A percentile compares a stretch with the other conserved stretches of the same genome.
These are phyloP conservation scores for Corbicula japonica DNA, from an alignment of 2,888 invertebrate species.

Conservation along the genomic window DNA sequence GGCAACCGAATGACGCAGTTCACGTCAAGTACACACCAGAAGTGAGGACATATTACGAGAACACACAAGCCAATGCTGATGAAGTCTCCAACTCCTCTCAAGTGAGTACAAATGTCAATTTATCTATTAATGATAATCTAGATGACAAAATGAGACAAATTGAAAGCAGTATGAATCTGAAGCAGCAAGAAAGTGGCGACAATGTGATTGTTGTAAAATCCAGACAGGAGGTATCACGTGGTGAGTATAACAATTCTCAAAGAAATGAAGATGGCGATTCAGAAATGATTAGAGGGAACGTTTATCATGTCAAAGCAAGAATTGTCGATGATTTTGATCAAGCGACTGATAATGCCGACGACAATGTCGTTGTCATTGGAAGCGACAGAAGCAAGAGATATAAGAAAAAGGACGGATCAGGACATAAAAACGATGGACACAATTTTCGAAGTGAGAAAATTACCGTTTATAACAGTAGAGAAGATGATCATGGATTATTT, in stretches of 20 bases:
- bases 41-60: conserved; percentile 7
- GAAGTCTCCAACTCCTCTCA: conserved; percentile 2
- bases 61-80: not conserved
- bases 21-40: conserved; percentile 14
- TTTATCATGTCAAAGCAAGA: conserved; percentile 46
- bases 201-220: conserved; percentile 27
- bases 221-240: not conserved
- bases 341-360: not conserved
- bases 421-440: too few relatives aligned
- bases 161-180: not conserved
- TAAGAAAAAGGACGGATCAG: not conserved
- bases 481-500: conserved; percentile 38
- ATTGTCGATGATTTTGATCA: conserved; percentile 6
- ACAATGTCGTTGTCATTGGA: not conserved
- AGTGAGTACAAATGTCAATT: conserved; percentile 39
- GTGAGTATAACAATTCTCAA: not conserved
- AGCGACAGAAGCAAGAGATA: not conserved
- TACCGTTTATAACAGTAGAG: too few relatives aligned
- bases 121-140: conserved; percentile 20
- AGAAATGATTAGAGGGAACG: not conserved
- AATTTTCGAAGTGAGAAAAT: too few relatives aligned
- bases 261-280: not conserved
- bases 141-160: conserved; percentile 19
- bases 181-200: not conserved
- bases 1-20: not conserved